Conservation (phyloP, 35 echinoderm and acorn worm genomes). For the Nesometra sesokonis region DNA sequence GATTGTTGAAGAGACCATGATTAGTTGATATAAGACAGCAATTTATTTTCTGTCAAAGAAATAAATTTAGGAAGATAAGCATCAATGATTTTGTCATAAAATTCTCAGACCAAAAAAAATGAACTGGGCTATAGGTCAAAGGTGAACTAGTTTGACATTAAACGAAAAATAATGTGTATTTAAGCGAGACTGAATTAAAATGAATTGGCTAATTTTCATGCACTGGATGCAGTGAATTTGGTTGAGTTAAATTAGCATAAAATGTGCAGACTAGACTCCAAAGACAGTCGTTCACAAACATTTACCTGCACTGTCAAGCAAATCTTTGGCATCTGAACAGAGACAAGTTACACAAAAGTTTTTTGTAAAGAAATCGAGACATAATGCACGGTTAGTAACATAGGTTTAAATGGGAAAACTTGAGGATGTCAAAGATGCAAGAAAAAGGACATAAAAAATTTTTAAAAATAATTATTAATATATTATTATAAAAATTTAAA, state of each 20-base stretch:
- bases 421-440: neutral
- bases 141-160: no score
- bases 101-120: no score
- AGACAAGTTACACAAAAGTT: neutral
- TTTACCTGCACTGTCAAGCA: conserved; percentile 49
- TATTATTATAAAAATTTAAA: no score
- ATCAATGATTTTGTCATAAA: no score
- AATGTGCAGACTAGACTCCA: neutral
- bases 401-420: neutral
- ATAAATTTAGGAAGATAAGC: no score
- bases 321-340: conserved; percentile 47
- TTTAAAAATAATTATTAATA: no score
- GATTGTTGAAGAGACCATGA: no score
- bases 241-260: neutral
- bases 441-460: neutral
- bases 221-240: neutral
- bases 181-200: neutral
- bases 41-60: no score
- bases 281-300: neutral
- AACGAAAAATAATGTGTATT: no score
- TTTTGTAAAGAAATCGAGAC: neutral
- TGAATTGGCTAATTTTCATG: neutral
- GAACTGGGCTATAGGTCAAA: no score
- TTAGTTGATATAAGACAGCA: no score
- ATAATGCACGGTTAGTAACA: neutral